Conservation (phyloP, 2,797 vertebrate species). For the Babyrousa celebensis region DNA sequence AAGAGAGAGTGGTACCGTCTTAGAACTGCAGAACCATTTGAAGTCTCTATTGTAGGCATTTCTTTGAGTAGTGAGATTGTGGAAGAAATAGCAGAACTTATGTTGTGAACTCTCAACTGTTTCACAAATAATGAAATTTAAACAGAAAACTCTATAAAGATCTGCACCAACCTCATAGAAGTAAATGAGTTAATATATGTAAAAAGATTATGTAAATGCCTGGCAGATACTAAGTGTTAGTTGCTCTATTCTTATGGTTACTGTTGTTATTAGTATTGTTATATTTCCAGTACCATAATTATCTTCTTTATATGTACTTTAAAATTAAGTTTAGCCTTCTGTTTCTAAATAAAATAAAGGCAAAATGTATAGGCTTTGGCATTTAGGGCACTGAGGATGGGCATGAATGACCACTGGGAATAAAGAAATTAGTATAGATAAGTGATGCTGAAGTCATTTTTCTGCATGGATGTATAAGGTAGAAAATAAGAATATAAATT, state of each 20-base stretch:
- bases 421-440: background rate
- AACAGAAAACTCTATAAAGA: background rate
- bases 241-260: background rate
- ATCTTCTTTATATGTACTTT: background rate
- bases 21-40: background rate
- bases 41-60: background rate
- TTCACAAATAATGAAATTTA: constrained; percentile 12
- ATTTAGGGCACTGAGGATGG: background rate
- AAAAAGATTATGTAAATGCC: background rate
- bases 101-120: background rate
- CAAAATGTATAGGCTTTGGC: background rate
- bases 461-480: background rate
- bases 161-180: background rate
- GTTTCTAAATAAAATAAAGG: background rate
- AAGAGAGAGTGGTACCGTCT: background rate
- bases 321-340: background rate
- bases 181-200: background rate
- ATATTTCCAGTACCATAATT: background rate
- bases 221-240: background rate
- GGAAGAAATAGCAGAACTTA: background rate
- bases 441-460: background rate
- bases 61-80: background rate
- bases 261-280: background rate
- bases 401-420: background rate
- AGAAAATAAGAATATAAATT: background rate